Conservation (phyloP, 2,888 invertebrate genomes). For the Lithodes maja region DNA sequence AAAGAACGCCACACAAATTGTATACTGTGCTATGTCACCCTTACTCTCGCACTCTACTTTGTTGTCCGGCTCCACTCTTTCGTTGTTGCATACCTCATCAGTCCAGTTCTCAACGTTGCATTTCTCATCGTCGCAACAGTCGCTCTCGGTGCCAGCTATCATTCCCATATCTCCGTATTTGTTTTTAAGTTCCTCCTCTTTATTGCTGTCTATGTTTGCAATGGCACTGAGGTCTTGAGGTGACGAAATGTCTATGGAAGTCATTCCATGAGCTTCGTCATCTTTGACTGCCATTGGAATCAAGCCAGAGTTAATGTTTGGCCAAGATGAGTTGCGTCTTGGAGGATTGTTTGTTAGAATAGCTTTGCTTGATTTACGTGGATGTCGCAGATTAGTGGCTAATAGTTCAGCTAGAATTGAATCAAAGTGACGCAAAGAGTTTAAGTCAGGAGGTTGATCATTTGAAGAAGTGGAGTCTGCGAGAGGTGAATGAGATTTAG, state of each 20-base stretch:
- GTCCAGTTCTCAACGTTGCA: not conserved
- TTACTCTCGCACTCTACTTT: not conserved
- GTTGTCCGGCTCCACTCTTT: not conserved
- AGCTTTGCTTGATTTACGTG: too few species aligned
- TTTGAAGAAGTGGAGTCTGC: too few species aligned
- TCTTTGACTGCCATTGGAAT: too few species aligned
- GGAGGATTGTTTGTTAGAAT: not conserved
- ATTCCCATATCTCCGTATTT: not conserved
- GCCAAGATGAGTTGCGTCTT: not conserved
- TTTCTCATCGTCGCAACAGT: not conserved
- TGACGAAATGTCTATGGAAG: not conserved
- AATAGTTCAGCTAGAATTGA: too few species aligned
- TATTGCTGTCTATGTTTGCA: not conserved
- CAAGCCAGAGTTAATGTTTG: too few species aligned
- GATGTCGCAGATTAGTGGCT: too few species aligned
- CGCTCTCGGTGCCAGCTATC: not conserved
- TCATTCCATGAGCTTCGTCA: too few species aligned
- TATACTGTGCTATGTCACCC: constrained; percentile 28
- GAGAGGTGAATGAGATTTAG: too few species aligned
- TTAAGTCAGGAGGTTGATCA: too few species aligned
- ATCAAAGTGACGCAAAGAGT: too few species aligned
- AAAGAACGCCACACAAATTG: constrained; percentile 43
- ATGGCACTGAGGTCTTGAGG: not conserved
- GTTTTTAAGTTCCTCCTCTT: not conserved
- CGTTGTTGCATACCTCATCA: not conserved